These are phyloP conservation scores for Machimus atricapillus DNA, from an alignment of 2,888 invertebrate species.

Conservation along the genomic window DNA sequence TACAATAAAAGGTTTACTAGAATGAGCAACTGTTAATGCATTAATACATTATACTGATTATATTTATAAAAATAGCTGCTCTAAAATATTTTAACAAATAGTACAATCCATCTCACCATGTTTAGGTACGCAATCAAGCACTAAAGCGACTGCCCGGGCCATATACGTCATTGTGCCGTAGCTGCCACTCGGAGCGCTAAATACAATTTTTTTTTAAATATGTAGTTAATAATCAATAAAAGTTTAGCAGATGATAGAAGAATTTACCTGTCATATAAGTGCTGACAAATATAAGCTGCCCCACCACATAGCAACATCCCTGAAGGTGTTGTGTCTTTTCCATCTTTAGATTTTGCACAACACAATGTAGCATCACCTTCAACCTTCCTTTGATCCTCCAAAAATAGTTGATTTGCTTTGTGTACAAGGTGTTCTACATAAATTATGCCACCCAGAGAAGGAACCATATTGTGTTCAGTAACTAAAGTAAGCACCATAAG, in stretches of 20 bases:
- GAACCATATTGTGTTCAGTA: conserved; percentile 83
- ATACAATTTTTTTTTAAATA: neutral
- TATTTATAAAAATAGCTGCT: neutral
- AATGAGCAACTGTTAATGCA: neutral
- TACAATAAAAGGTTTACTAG: neutral
- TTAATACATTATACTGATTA: neutral
- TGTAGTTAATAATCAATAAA: neutral
- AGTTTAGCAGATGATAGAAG: neutral
- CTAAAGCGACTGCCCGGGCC: conserved; percentile 79
- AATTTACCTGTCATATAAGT: conserved; percentile 81
- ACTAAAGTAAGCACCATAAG: conserved; percentile 94
- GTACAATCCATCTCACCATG: conserved; percentile 83
- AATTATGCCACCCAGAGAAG: conserved; percentile 78
- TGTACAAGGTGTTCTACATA: conserved; percentile 92
- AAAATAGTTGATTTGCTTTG: conserved; percentile 91
- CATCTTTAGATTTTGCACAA: conserved; percentile 80
- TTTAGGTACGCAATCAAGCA: conserved; percentile 77
- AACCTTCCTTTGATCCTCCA: conserved; percentile 92
- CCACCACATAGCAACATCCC: conserved; percentile 85
- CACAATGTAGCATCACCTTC: conserved; percentile 93
- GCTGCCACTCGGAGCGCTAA: conserved; percentile 93
- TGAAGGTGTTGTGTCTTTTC: conserved; percentile 67
- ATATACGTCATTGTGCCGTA: conserved; percentile 98
- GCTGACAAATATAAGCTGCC: conserved; percentile 94
- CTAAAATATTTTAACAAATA: conserved; percentile 65